Base-by-base conservation (phyloP, 1,140 invertebrate species). In the Bacillus rossius region DNA sequence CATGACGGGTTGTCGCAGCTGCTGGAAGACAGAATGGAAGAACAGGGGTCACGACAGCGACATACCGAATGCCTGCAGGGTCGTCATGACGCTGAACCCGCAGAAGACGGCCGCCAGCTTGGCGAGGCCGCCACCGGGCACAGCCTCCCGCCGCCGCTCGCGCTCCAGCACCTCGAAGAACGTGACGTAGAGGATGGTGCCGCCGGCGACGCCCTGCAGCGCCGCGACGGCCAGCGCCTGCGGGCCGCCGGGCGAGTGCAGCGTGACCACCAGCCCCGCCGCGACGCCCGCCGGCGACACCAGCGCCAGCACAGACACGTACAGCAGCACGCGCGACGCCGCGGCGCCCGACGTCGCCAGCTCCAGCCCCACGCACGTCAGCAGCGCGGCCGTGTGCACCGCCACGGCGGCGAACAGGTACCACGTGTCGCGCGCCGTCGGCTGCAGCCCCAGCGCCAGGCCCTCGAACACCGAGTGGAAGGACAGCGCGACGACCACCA, bases 391-490 rank as follows among this genome's bases (percentile, higher is more conserved):
- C 58, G 83, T 82, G 64, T 83, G 81, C 14, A 81, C 67, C 8
- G 72, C 65, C 4, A 82, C 73, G 5, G 81, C 81, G 5, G 74
- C 60, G 55, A 81, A 78, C 3, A 82, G 67, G 45, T 75, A 69
- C 72, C 77, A 79, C 10, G 83, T 73, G 55, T 75, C 68, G n/a
- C 67, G 60, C 3, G 61, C 43, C 14, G 65, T 66, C 4, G 50
- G 60, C 63, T 83, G 81, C 10, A 86, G 70, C 4, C 84, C 84
- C 38, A 86, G 76, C 5, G 84, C 82, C 65, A 86, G 71, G 0
- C 84, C 84, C 69, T 86, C 84, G 67, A 86, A 84, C 4, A 85
- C 69, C 8, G 81, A 79, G 69, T 86, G 84, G 55, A 85, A 77
- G 1, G 81, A 81, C 8, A 86, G 74, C 1, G 84, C 84, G 49